phyloP scores from a whole-genome alignment of 2,797 vertebrate genomes.

The Otus scops region DNA sequence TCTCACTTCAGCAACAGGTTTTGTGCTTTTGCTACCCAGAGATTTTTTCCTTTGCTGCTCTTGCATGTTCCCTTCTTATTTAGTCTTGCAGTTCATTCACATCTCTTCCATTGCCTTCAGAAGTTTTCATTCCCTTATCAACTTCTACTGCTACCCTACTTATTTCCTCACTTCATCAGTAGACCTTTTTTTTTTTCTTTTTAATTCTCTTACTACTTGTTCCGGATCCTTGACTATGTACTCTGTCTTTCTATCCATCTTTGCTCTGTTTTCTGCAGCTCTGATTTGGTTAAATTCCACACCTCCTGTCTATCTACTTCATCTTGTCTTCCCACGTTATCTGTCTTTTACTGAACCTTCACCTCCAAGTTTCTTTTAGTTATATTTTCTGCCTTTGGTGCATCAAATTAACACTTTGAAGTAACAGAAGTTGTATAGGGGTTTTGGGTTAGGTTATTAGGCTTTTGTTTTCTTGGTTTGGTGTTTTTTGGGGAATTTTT shows the following conservation, averaged over 20 bases:
- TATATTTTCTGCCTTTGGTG: neutral
- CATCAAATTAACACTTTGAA: neutral
- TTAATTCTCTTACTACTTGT: neutral
- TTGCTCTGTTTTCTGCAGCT: neutral
- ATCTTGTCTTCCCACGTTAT: neutral
- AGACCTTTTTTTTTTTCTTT: neutral
- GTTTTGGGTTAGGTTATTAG: neutral
- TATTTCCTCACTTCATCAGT: neutral
- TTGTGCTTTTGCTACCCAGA: neutral
- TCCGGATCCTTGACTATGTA: accelerated
- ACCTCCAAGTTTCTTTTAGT: neutral
- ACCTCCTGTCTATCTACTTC: neutral
- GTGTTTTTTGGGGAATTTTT: accelerated
- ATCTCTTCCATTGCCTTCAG: neutral
- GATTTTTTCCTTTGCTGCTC: neutral
- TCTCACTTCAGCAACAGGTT: neutral
- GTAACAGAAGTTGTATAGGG: neutral
- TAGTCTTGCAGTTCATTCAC: neutral
- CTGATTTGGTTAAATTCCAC: neutral
- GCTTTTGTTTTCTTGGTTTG: neutral
- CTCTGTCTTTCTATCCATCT: neutral
- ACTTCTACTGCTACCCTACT: neutral
- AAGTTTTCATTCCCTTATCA: neutral
- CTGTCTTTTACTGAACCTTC: neutral
- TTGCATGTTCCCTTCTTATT: neutral